phyloP scores from a whole-genome alignment of 2,888 invertebrate species.

The Hypsopygia costalis region DNA sequence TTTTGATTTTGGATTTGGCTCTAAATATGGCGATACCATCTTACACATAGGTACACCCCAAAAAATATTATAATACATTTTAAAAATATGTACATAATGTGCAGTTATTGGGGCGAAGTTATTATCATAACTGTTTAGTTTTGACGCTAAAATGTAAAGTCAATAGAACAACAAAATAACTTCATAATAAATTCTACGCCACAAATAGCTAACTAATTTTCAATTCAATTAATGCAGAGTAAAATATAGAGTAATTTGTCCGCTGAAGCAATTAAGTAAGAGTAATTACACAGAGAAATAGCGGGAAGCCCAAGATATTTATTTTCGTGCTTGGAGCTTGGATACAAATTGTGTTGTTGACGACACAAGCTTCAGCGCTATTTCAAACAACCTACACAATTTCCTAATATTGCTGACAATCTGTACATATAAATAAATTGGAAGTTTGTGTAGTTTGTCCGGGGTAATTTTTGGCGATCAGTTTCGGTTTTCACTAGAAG shows the following conservation, averaged over 20 bases:
- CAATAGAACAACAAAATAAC: background rate
- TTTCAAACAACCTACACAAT: background rate
- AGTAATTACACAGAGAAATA: conserved; percentile 25
- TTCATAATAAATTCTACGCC: background rate
- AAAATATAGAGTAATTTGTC: conserved; percentile 31
- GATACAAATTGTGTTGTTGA: conserved; percentile 11
- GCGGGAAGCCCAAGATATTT: conserved; percentile 13
- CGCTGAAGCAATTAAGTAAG: conserved; percentile 29
- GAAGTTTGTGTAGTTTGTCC: too few relatives aligned
- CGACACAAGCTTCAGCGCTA: background rate
- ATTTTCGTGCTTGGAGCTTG: conserved; percentile 4
- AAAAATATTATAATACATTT: too few relatives aligned
- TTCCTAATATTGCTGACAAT: background rate
- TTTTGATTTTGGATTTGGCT: too few relatives aligned
- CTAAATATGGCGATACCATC: too few relatives aligned
- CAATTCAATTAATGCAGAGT: conserved; percentile 15
- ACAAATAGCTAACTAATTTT: conserved; percentile 10
- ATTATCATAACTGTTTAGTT: background rate
- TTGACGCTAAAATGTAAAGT: background rate
- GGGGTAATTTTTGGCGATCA: too few relatives aligned
- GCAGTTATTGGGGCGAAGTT: too few relatives aligned
- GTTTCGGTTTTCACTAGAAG: too few relatives aligned
- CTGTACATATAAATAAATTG: too few relatives aligned
- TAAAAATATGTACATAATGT: too few relatives aligned
- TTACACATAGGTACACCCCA: too few relatives aligned